Conservation (phyloP, 1,140 invertebrate genomes). For the Pararge aegeria region DNA sequence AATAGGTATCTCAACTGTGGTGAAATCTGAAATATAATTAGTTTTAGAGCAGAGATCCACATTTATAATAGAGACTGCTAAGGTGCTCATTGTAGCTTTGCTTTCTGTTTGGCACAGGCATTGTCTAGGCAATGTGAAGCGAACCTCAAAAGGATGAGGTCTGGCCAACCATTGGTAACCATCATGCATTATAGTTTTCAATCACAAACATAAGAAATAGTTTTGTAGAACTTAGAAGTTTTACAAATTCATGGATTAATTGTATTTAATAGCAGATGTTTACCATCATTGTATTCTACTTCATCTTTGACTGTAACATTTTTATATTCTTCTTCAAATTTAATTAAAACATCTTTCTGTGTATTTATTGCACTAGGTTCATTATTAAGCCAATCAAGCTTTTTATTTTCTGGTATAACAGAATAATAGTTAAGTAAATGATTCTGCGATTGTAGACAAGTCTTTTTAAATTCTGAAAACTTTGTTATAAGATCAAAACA, state of each 20-base stretch:
- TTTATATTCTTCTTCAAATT: slow-evolving; percentile 8
- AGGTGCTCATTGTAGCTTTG: too few relatives aligned
- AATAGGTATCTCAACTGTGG: too few relatives aligned
- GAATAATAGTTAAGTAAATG: slow-evolving; percentile 37
- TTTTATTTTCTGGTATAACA: slow-evolving; percentile 32
- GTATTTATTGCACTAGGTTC: background rate
- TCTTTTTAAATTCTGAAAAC: slow-evolving; percentile 63
- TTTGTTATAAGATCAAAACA: slow-evolving; percentile 61
- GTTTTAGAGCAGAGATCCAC: too few relatives aligned
- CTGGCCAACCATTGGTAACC: too few relatives aligned
- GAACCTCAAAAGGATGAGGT: too few relatives aligned
- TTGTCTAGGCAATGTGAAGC: too few relatives aligned
- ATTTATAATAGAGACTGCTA: too few relatives aligned
- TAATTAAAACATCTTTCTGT: background rate
- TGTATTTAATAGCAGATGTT: background rate
- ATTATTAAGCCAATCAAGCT: background rate
- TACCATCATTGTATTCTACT: slow-evolving; percentile 11
- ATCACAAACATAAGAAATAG: too few relatives aligned
- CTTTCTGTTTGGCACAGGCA: too few relatives aligned
- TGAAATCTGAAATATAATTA: too few relatives aligned
- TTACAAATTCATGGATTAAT: background rate
- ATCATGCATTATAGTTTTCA: too few relatives aligned
- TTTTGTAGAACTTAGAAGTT: too few relatives aligned
- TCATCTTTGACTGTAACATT: slow-evolving; percentile 6
- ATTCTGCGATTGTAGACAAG: slow-evolving; percentile 63